Percentiles rank a stretch among this genome's conserved stretches.
Conservation (phyloP, 2,797 vertebrate genomes). For the Clarias laeviceps region DNA sequence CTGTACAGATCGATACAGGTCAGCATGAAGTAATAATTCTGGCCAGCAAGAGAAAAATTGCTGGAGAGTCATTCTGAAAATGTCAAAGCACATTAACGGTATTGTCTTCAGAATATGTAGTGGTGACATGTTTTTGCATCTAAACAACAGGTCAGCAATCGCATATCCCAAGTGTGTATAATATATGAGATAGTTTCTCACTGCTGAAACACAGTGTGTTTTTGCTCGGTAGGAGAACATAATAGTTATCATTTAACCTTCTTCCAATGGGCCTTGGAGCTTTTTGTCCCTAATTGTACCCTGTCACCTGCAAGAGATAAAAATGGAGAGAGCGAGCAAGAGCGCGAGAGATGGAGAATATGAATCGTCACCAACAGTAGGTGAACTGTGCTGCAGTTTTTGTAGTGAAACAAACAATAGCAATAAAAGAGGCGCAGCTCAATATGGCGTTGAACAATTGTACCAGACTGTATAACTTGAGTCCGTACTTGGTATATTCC, state of each 20-base stretch:
- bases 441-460: neutral
- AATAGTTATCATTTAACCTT: constrained; percentile 75
- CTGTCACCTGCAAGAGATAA: constrained; percentile 70
- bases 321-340: constrained; percentile 49
- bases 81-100: neutral
- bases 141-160: neutral
- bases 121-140: neutral
- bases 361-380: constrained; percentile 43
- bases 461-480: neutral
- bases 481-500: neutral
- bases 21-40: constrained; percentile 7
- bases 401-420: constrained; percentile 14
- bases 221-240: constrained; percentile 55
- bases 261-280: constrained; percentile 56
- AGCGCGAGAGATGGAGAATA: constrained; percentile 60
- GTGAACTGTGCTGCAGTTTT: neutral
- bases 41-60: neutral
- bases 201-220: constrained; percentile 20
- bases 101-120: neutral
- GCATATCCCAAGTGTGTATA: neutral
- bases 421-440: neutral
- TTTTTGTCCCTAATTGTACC: constrained; percentile 79
- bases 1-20: neutral
- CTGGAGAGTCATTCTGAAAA: neutral
- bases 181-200: constrained; percentile 1